These are phyloP conservation scores for Datnioides undecimradiatus DNA, from an alignment of 2,113 vertebrate species.

Conservation along the genomic window DNA sequence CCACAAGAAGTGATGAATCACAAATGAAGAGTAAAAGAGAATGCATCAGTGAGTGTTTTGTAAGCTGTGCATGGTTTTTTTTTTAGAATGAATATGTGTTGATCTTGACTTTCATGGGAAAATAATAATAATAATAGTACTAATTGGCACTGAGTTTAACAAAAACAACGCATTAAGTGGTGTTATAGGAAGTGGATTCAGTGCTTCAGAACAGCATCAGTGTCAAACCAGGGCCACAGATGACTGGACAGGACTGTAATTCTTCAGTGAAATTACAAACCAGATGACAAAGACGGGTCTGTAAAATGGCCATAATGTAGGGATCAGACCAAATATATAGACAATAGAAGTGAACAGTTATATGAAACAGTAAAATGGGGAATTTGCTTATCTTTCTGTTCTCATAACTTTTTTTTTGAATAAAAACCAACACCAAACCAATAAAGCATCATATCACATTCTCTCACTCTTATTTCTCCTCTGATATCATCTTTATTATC, in stretches of 20 bases:
- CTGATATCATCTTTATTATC: conserved; percentile 10
- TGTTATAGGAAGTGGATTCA: too few relatives aligned
- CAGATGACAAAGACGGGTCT: background rate
- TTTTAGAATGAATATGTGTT: background rate
- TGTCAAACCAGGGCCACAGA: background rate
- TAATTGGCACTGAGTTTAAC: too few relatives aligned
- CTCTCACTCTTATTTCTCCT: background rate
- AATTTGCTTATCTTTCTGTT: background rate
- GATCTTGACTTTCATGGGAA: background rate
- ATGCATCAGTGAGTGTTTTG: background rate
- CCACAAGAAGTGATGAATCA: conserved; percentile 29
- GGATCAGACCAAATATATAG: background rate
- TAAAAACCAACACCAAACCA: background rate
- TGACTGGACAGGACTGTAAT: background rate
- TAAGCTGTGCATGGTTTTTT: background rate
- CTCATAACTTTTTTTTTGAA: too few relatives aligned
- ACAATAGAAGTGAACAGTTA: background rate
- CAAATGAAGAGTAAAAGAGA: conserved; percentile 1
- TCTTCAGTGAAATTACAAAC: background rate
- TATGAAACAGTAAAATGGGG: background rate
- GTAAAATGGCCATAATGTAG: background rate
- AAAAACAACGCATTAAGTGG: too few relatives aligned
- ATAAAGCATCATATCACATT: background rate
- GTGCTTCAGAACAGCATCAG: background rate
- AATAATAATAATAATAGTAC: too few relatives aligned